Percentiles rank a stretch among this genome's conserved stretches.
phyloP scores from a whole-genome alignment of 2,888 invertebrate species.

The Diabrotica balteata region DNA sequence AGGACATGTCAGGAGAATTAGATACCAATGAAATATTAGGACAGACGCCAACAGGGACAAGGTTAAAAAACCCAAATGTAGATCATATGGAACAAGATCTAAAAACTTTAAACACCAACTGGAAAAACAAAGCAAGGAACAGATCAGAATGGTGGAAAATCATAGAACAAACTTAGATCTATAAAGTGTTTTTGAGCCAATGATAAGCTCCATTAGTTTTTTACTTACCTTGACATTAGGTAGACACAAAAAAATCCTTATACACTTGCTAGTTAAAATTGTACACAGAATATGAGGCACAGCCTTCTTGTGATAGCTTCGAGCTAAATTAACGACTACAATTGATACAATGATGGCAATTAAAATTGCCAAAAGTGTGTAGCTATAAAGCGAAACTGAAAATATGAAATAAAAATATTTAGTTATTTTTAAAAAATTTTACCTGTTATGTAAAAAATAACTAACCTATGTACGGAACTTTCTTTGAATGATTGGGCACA shows the following conservation, averaged over 20 bases:
- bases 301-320: constrained; percentile 45
- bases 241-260: constrained; percentile 49
- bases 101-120: too few relatives aligned
- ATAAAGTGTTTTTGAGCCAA: too few relatives aligned
- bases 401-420: constrained; percentile 27
- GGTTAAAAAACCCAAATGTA: too few relatives aligned
- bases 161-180: too few relatives aligned
- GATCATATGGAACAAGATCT: too few relatives aligned
- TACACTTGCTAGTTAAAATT: constrained; percentile 46
- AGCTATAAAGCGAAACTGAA: constrained; percentile 54
- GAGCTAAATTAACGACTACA: constrained; percentile 52
- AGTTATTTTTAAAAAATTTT: neutral
- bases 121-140: too few relatives aligned
- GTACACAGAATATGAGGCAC: constrained; percentile 49
- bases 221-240: constrained; percentile 50
- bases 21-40: too few relatives aligned
- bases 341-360: constrained; percentile 49
- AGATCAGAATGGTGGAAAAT: too few relatives aligned
- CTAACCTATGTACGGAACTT: constrained; percentile 55
- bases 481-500: constrained; percentile 50
- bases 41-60: too few relatives aligned
- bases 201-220: neutral
- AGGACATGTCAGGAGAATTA: too few relatives aligned
- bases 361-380: constrained; percentile 46
- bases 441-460: constrained; percentile 5